Evolutionary conservation across 1,140 invertebrate species (phyloP), one percentile per base, ranked within the genome.

Genomic region (Liolophura sinensis): DNA sequence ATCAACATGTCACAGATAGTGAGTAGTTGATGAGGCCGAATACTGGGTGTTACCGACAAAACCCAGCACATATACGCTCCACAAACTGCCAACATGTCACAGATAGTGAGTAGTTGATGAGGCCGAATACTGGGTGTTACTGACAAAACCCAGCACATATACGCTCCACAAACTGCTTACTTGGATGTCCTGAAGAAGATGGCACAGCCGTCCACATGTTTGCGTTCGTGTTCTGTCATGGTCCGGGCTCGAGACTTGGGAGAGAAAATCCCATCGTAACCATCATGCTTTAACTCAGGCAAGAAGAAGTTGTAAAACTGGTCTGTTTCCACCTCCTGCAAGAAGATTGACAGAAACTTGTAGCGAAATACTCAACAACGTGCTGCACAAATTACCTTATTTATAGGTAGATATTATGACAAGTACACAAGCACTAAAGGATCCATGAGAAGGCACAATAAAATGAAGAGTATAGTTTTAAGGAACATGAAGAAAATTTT

Each of bases 151-250:
- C 31, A 40, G 31, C 31, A 40, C 31, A 9, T 40, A 40, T 40
- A 3, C 3, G 51, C 3, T 24, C 3, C 51, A 20, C n/a, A 54
- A 54, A 62, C 16, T 55, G 89, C 91, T 90, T 86, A 98, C 96
- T 99, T 99, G 77, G 91, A 90, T 77, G 91, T 92, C 69, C 81
- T 85, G 86, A 91, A 99, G 86, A 99, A 99, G 74, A 99, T 98
- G 65, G 97, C 97, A 88, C 97, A 99, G 67, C 98, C 98, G 85
- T 99, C 98, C 11, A 99, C 98, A 85, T 94, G 95, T 85, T 98
- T 98, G 70, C 95, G 88, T 77, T 99, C 97, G 71, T 92, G 91
- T 80, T 98, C 96, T 1, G 91, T 90, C 97, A 99, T 99, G 49
- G 97, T 99, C 84, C 98, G 97, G 1, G 97, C 97, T 70, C 98